Base-by-base conservation (phyloP, 2,113 vertebrate genomes). In the Canis aureus region DNA sequence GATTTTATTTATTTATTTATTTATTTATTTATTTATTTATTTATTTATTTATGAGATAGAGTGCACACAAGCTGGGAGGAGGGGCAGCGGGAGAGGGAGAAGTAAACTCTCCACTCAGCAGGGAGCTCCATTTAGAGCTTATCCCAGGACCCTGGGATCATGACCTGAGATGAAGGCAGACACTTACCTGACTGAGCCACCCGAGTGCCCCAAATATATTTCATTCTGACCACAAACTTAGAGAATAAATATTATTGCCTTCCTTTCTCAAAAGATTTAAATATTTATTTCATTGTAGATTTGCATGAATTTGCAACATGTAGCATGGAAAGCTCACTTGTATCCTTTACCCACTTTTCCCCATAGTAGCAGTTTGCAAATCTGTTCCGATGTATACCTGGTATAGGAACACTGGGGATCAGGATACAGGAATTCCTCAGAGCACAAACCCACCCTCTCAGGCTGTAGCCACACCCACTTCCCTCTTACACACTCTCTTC, bases 361-460 rank as follows among this genome's bases (percentile, higher is more conserved):
- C 15, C 57, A 29, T 7, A 88, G 49, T 2, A 51, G 19, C 17
- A 78, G 16, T 53, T 32, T 78, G 16, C 19, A 78, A 67, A 69
- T 1, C 3, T 84, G 2, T 32, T 38, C 13, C 4, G n/a, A 6
- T 23, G 8, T 27, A 53, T 0, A 7, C 8, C 2, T 4, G 4
- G 13, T 25, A 29, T 67, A 15, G 6, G 10, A 13, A 19, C 12
- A 49, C 0, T 22, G 66, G 19, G 0, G 25, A 3, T 43, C 53
- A 23, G 35, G 19, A 12, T 32, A 29, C 11, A 5, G 11, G 27
- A 16, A 8, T 2, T 35, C 10, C 4, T 16, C 49, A 20, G 9
- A 11, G 10, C 53, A 38, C 20, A 29, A 5, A 38, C 69, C 15
- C 25, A 25, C 43, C 74, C 13, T 25, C 67, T 60, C 12, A 0